Conservation (phyloP, 2,888 invertebrate genomes). For the Eristalis arbustorum region DNA sequence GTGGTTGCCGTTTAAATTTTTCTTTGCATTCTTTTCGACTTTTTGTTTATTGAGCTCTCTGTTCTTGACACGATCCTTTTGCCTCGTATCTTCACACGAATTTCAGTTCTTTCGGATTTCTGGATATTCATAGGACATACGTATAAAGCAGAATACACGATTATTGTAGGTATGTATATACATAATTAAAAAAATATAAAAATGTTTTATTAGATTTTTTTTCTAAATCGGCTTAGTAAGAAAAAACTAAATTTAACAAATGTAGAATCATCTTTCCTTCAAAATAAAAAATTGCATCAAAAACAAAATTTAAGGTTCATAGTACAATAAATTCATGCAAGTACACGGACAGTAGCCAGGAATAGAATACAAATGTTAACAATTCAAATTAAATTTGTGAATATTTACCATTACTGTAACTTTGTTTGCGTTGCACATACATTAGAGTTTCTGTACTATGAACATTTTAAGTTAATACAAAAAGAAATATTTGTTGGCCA, state of each 20-base stretch:
- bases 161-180: neutral
- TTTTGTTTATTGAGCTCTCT: conserved; percentile 55
- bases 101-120: conserved; percentile 65
- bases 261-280: conserved; percentile 17
- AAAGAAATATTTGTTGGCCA: conserved; percentile 52
- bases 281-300: conserved; percentile 2
- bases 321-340: too few species aligned
- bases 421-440: too few species aligned
- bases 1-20: conserved; percentile 39
- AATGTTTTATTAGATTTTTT: conserved; percentile 3
- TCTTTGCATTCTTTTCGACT: conserved; percentile 56
- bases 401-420: too few species aligned
- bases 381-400: too few species aligned
- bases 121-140: conserved; percentile 3
- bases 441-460: neutral
- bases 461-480: neutral
- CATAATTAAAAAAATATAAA: conserved; percentile 11
- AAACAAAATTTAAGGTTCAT: neutral
- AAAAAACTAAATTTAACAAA: neutral
- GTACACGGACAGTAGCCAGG: too few species aligned
- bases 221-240: neutral
- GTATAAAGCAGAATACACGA: neutral
- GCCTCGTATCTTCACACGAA: conserved; percentile 64
- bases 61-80: conserved; percentile 67
- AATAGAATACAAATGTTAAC: too few species aligned